These are phyloP conservation scores for Chironomus striatipennis DNA, from an alignment of 1,140 invertebrate genomes.

Conservation along the genomic window DNA sequence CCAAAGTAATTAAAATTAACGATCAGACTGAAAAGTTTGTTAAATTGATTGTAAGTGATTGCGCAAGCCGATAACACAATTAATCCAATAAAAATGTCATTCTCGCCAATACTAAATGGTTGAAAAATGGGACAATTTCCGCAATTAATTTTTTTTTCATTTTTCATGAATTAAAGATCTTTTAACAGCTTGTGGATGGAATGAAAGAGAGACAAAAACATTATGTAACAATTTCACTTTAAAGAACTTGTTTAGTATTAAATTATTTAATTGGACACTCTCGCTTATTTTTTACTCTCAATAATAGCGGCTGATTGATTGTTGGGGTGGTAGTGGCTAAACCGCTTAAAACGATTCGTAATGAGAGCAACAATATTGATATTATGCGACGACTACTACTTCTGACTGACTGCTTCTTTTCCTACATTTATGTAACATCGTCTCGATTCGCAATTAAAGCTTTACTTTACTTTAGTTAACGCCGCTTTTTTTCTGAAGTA, in stretches of 20 bases:
- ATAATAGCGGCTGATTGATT: too few species aligned
- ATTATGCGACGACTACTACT: background rate
- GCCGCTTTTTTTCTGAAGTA: background rate
- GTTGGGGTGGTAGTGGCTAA: background rate
- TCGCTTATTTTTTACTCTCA: background rate
- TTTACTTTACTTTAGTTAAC: background rate
- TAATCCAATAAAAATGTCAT: constrained; percentile 3
- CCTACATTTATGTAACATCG: background rate
- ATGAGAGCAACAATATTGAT: background rate
- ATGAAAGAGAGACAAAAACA: background rate
- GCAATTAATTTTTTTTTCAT: background rate
- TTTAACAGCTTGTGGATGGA: background rate
- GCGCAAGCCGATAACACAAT: background rate
- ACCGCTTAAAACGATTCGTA: background rate
- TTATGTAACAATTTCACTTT: background rate
- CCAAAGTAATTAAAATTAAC: background rate
- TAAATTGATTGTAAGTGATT: background rate
- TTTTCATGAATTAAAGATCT: background rate
- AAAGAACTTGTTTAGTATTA: background rate
- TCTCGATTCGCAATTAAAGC: background rate
- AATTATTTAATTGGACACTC: background rate
- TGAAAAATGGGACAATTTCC: background rate
- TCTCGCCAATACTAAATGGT: background rate
- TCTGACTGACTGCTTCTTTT: background rate
- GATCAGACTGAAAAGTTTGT: background rate